Evolutionary conservation across 2,113 vertebrate species (phyloP), one percentile per base, ranked within the genome.

Genomic region (Penelope pileata): DNA sequence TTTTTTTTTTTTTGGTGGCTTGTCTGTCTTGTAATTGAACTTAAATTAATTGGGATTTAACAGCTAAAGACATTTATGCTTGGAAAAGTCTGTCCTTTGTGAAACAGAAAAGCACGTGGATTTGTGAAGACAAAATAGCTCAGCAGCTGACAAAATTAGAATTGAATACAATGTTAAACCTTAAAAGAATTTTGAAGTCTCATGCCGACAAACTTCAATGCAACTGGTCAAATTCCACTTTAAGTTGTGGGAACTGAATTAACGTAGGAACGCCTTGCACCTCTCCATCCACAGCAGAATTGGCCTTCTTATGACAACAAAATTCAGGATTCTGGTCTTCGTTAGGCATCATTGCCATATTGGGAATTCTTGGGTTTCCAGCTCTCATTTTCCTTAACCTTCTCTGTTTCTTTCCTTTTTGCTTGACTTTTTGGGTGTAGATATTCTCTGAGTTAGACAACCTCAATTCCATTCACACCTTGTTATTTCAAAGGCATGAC

Each of bases 141-240:
- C 54, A 69, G 24, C 53, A 88, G 73, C 53, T 83, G 70, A 45
- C 50, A 95, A 83, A 90, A 88, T 58, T 50, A 86, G 45, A 93
- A 70, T 7, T 83, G 54, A 95, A 96, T 74, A 74, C 62, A 76
- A 47, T 67, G 45, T 62, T 91, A 87, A 91, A 96, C 64, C 72
- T 86, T 82, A 78, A 73, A 88, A 73, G 75, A 38, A 90, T 93
- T 96, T 90, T 91, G 88, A 88, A 88, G 92, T 67, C 59, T 91
- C 83, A 70, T 70, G 90, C 79, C 91, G 83, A 88, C 87, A 96
- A 94, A 91, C 68, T 95, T 96, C 74, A 75, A 91, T 86, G 90
- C 72, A 91, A 69, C 19, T 47, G 15, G 59, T 72, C 83, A 93
- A 95, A 93, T 94, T 93, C 88, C 38, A 34, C 42, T 94, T 88